Conservation (phyloP, 2,113 vertebrate species). For the Aldabrachelys gigantea region DNA sequence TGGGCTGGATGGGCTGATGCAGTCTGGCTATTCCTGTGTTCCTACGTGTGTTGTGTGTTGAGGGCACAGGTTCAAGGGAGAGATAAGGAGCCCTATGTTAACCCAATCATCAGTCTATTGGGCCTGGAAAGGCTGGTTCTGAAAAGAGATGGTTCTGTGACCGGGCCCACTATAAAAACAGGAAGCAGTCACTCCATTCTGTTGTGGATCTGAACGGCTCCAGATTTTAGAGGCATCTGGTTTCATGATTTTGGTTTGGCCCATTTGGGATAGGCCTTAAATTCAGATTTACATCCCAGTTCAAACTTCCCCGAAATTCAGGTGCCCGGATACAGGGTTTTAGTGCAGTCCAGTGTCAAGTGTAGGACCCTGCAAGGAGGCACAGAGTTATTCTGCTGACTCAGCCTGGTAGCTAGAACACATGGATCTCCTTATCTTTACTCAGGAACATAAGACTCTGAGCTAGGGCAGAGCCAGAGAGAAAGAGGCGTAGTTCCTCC, state of each 20-base stretch:
- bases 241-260: not conserved
- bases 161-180: accelerated
- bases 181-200: not conserved
- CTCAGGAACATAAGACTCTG: not conserved
- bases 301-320: accelerated
- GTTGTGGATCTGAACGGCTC: not conserved
- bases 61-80: not conserved
- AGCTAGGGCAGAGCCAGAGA: not conserved
- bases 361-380: too few relatives aligned
- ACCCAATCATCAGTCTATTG: not conserved
- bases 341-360: not conserved
- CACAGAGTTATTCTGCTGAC: not conserved
- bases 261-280: not conserved
- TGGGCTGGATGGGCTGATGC: not conserved
- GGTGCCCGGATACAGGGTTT: not conserved
- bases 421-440: not conserved
- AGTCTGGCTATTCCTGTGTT: not conserved
- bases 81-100: not conserved
- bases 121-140: not conserved
- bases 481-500: not conserved
- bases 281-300: not conserved
- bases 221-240: not conserved
- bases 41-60: accelerated
- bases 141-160: not conserved
- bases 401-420: not conserved